Base-by-base conservation (phyloP, 2,888 invertebrate species). In the Eupithecia subumbrata region DNA sequence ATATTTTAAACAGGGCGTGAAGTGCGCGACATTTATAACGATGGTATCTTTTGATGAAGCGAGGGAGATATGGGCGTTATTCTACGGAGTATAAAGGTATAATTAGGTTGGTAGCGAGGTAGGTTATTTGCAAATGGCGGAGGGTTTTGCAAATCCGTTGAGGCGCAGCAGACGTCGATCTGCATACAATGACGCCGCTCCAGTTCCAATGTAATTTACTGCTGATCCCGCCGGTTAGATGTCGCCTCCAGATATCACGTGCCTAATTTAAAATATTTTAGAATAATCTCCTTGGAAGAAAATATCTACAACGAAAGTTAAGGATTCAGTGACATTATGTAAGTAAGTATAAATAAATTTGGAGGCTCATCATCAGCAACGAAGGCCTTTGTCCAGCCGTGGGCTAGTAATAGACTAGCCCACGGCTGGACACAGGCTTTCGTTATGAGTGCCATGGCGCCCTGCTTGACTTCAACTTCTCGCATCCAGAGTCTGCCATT, bases 171-270 rank as follows among this genome's bases (percentile, higher is more conserved):
- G 88, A 84, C 85, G 85, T 87, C 88, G 85, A 93, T 93, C 94
- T 94, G 92, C 94, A 94, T 94, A 94, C 94, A 94, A 94, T 94
- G 92, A 88, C 86, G 83, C 84, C 90, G 92, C 90, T 90, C 92
- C 92, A 93, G 91, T 91, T 93, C 85, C 85, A 80, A 78, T 81
- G 90, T 93, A 92, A 93, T 93, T 92, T 92, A 93, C 90, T 92
- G 92, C 90, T 88, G 87, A 84, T 85, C 85, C 83, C 81, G 81
- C 82, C 82, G 89, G 87, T 89, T 88, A 93, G 94, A 94, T 94
- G 92, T 93, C 93, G 90, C 87, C 88, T 84, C 83, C 77, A 90
- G 94, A 94, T 94, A 93, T 86, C 87, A 84, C 80, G 86, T 72
- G 83, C 90, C 91, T 91, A 90, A 92, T 92, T 92, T 92, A 91